Base-by-base conservation (phyloP, 1,140 invertebrate genomes). In the Fopius arisanus region DNA sequence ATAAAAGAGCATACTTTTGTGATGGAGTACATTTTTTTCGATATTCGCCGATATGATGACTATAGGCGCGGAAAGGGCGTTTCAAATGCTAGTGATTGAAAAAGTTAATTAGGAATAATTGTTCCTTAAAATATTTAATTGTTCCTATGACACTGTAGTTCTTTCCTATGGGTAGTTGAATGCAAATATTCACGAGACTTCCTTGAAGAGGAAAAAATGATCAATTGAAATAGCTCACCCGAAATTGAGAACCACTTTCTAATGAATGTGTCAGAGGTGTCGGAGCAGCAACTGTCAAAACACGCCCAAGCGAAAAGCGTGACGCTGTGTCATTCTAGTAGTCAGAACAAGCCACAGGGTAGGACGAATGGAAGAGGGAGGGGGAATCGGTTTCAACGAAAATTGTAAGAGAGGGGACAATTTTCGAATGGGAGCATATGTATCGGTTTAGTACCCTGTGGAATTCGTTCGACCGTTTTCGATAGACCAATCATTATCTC, bases 271-370 rank as follows among this genome's bases (percentile, higher is more conserved):
- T 77, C 82, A 82, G 85, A 87, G 86, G 87, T 88, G 86, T 88
- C 84, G 81, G 83, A 88, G 86, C 85, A 83, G 85, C 87, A 87
- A 88, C 87, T 88, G 87, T 88, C 87, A 88, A 87, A 87, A 88
- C 86, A 88, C 80, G 80, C 80, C 69, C 82, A 79, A 54, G 33
- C 65, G 37, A 75, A 72, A 74, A 78, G 73, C 59, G 71, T 76
- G 75, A 74, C 65, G 68, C 37, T 69, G 16, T 68, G 51, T 54
- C 62, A 54, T 37, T 37, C 33, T 63, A 59, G 23, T 59, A 4
- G 21, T 19, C 43, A 48, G 5, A 16, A n/a, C 43, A 14, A 14
- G 43, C n/a, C n/a, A n/a, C n/a, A n/a, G n/a, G n/a, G n/a, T n/a
- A n/a, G n/a, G n/a, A n/a, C 33, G 33, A 37, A 37, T 69, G 28